Conservation (phyloP, 2,113 vertebrate genomes). For the Oceanites oceanicus region DNA sequence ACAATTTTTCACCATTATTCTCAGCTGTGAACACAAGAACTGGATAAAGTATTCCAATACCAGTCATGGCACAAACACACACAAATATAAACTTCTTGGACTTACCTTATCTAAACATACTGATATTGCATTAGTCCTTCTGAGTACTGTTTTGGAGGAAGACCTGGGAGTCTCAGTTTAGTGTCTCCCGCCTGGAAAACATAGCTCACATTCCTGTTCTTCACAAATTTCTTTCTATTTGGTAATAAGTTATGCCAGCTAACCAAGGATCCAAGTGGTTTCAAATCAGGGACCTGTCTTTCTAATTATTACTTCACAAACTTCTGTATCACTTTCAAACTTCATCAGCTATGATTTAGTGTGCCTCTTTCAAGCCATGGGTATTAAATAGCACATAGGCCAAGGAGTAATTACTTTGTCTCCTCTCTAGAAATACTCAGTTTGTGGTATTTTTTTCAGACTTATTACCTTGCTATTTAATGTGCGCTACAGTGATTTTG, state of each 20-base stretch:
- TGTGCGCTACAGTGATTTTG: not conserved
- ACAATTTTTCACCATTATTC: not conserved
- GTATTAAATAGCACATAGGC: not conserved
- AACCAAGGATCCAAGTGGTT: not conserved
- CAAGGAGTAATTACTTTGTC: not conserved
- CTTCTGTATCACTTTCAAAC: not conserved
- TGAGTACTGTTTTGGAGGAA: not conserved
- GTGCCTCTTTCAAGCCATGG: not conserved
- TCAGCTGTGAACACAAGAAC: not conserved
- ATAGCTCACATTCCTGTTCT: not conserved
- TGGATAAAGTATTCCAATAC: not conserved
- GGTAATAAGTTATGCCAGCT: not conserved
- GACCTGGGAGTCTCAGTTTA: not conserved
- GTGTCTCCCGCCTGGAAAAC: not conserved
- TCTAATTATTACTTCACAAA: not conserved
- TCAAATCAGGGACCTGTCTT: not conserved
- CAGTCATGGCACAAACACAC: not conserved
- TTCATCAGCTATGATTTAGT: not conserved
- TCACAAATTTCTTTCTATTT: not conserved
- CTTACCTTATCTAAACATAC: not conserved
- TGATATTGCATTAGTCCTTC: rapidly evolving
- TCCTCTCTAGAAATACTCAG: not conserved
- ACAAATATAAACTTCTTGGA: not conserved
- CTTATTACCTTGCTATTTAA: not conserved
- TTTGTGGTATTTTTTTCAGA: not conserved